These are phyloP conservation scores for Leucophora obtusa DNA, from an alignment of 2,888 invertebrate species.

Conservation along the genomic window DNA sequence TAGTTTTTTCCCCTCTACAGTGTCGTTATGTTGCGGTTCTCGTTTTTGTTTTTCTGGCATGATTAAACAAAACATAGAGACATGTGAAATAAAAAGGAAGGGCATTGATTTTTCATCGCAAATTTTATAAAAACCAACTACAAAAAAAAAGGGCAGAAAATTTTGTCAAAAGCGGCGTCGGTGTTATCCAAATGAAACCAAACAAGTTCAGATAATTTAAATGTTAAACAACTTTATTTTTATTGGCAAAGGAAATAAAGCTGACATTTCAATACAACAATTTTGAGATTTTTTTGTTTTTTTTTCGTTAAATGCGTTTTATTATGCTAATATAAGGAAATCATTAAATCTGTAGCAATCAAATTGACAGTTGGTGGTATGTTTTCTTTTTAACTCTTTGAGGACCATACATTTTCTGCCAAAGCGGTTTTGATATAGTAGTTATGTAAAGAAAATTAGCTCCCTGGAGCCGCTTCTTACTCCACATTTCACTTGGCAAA, in stretches of 20 bases:
- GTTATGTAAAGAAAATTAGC: too few species aligned
- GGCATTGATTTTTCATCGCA: conserved; percentile 27
- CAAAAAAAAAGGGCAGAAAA: background rate
- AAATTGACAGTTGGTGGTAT: too few species aligned
- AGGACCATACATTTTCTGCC: too few species aligned
- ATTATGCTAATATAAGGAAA: background rate
- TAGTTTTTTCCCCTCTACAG: conserved; percentile 5
- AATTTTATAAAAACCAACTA: too few species aligned
- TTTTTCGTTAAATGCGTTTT: conserved; percentile 24
- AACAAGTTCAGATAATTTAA: conserved; percentile 51
- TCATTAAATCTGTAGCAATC: background rate
- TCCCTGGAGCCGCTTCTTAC: too few species aligned
- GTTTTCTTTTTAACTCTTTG: too few species aligned
- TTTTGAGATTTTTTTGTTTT: conserved; percentile 22
- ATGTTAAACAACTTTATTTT: conserved; percentile 63
- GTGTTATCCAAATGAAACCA: conserved; percentile 38
- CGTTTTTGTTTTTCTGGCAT: conserved; percentile 4
- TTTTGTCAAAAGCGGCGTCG: conserved; percentile 29
- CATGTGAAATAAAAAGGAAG: conserved; percentile 44
- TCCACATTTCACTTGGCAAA: too few species aligned
- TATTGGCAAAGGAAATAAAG: conserved; percentile 51
- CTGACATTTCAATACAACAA: conserved; percentile 59
- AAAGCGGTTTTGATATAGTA: too few species aligned
- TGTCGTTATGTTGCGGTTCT: background rate
- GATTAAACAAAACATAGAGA: conserved; percentile 17